These are phyloP conservation scores for Ennomos erosarius DNA, from an alignment of 2,888 invertebrate species.

Conservation along the genomic window DNA sequence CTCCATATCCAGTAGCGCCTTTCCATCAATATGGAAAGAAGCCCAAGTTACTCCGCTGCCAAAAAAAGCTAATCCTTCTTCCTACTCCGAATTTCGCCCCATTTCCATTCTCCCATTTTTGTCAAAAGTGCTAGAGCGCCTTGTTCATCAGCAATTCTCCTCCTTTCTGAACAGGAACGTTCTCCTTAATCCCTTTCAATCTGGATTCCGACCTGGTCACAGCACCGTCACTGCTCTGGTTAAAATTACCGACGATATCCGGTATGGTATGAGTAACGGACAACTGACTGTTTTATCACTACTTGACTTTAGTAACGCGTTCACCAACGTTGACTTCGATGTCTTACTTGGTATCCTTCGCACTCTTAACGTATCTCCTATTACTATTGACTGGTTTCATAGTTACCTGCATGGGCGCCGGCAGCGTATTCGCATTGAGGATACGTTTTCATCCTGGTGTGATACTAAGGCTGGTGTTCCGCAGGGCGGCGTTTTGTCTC, in stretches of 20 bases:
- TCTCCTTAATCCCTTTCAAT: conserved; percentile 13
- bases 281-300: neutral
- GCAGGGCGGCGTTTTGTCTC: neutral
- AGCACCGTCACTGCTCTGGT: conserved; percentile 1
- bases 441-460: conserved; percentile 10
- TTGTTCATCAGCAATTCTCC: conserved; percentile 28
- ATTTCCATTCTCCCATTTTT: conserved; percentile 29
- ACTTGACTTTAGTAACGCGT: conserved; percentile 13
- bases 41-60: conserved; percentile 6
- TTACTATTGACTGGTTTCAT: conserved; percentile 12
- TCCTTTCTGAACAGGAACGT: conserved; percentile 5
- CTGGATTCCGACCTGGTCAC: conserved; percentile 8
- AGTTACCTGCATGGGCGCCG: conserved; percentile 17
- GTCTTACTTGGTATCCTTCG: conserved; percentile 10
- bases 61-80: conserved; percentile 3
- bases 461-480: conserved; percentile 7
- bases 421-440: conserved; percentile 7
- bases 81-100: conserved; percentile 13
- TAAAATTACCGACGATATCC: conserved; percentile 10
- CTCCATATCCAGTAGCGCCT: neutral
- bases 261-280: conserved; percentile 2
- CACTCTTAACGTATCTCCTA: conserved; percentile 15
- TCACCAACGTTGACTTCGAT: conserved; percentile 11
- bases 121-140: conserved; percentile 21
- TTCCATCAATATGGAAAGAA: neutral